phyloP scores from a whole-genome alignment of 1,140 invertebrate species.

The Tetragonula clypearis region DNA sequence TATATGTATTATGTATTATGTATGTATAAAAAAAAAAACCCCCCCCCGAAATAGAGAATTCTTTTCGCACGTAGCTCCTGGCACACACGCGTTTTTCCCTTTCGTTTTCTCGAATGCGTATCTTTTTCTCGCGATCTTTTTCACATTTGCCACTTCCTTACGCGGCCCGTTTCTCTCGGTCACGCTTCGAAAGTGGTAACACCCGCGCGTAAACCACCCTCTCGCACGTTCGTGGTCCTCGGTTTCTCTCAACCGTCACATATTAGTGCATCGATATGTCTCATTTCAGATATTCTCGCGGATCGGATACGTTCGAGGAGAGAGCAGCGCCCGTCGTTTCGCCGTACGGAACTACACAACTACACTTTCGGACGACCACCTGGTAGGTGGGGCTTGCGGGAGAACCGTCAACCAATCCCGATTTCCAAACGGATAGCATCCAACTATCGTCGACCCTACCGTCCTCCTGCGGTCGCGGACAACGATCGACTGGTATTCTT shows the following conservation, averaged over 20 bases:
- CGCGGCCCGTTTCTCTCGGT: slow-evolving; percentile 31
- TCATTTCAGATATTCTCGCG: slow-evolving; percentile 72
- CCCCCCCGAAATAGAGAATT: slow-evolving; percentile 48
- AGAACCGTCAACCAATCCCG: slow-evolving; percentile 67
- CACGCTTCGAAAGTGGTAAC: slow-evolving; percentile 55
- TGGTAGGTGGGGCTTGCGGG: slow-evolving; percentile 76
- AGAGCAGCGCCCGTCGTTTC: slow-evolving; percentile 73
- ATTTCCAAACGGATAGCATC: slow-evolving; percentile 22
- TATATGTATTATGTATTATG: slow-evolving; percentile 11
- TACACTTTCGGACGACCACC: slow-evolving; percentile 79
- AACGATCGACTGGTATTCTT: slow-evolving; percentile 52
- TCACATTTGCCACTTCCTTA: slow-evolving; percentile 43
- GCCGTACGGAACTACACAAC: slow-evolving; percentile 76
- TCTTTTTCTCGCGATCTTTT: slow-evolving; percentile 29
- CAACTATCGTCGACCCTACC: slow-evolving; percentile 37
- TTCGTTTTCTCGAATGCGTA: slow-evolving; percentile 39
- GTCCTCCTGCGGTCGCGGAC: slow-evolving; percentile 55
- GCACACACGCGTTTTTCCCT: slow-evolving; percentile 37
- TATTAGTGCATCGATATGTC: slow-evolving; percentile 74
- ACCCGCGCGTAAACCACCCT: slow-evolving; percentile 67
- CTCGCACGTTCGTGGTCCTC: slow-evolving; percentile 57
- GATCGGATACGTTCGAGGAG: slow-evolving; percentile 56
- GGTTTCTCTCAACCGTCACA: slow-evolving; percentile 71
- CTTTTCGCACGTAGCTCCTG: slow-evolving; percentile 33
- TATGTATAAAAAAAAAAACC: neutral